phyloP scores from a whole-genome alignment of 2,113 vertebrate species.

The Corvus cornix region DNA sequence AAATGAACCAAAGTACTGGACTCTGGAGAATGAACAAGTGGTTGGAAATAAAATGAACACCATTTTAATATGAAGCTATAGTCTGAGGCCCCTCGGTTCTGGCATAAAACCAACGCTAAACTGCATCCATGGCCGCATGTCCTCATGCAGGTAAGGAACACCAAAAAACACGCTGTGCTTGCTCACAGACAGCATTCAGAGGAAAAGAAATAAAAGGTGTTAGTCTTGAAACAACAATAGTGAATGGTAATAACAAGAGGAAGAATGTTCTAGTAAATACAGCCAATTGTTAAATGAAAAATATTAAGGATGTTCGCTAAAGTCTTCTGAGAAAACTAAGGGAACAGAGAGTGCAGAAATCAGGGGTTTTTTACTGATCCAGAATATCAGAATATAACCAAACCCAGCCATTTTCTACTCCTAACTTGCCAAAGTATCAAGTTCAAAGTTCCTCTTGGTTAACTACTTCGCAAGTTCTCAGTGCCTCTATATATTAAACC shows the following conservation, averaged over 20 bases:
- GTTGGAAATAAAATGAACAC: not conserved
- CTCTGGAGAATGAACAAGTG: not conserved
- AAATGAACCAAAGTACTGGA: not conserved
- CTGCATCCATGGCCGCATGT: not conserved
- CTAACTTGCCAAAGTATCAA: not conserved
- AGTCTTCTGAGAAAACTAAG: not conserved
- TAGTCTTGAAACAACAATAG: not conserved
- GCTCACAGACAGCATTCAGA: not conserved
- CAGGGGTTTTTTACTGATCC: not conserved
- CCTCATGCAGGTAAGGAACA: not conserved
- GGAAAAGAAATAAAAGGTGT: not conserved
- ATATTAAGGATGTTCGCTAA: not conserved
- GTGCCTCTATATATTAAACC: not conserved
- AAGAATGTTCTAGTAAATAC: not conserved
- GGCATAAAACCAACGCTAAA: not conserved
- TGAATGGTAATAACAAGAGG: not conserved
- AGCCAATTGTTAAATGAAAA: not conserved
- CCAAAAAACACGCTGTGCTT: not conserved
- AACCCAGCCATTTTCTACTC: not conserved
- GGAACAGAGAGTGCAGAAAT: not conserved
- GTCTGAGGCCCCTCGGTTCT: accelerated
- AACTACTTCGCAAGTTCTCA: not conserved
- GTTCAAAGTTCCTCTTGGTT: not conserved
- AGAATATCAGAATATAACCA: not conserved
- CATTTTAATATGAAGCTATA: not conserved